Evolutionary conservation across 2,888 invertebrate species (phyloP), one percentile per base, ranked within the genome.

Genomic region (Pseudococcus viburni): DNA sequence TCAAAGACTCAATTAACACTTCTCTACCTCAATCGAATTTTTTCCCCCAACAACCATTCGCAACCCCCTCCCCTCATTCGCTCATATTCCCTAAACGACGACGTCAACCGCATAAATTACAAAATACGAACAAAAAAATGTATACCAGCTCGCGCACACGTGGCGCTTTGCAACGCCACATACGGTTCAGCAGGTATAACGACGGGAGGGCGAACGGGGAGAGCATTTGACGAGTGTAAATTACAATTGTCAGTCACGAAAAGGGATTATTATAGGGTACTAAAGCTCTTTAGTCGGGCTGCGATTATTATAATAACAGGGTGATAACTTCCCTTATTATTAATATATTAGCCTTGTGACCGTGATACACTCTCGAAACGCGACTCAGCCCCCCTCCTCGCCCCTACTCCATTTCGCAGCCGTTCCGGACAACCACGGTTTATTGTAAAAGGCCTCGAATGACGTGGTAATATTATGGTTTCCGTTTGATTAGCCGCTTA

Each of bases 181-280:
- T 73, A 73, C 26, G 11, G 26, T 73, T 5, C 26, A 1, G 26
- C 9, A 15, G 26, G 7, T 33, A 33, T 1, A 33, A 33, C 26
- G 11, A 12, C 11, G 33, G 26, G 33, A 12, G 26, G 9, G 68
- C 15, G 12, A 33, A 73, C 3, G 26, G 59, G 19, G 19, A 6
- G 33, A 33, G 1, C 26, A 85, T 48, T 85, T 55, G 86, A 68
- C 86, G 55, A 64, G 86, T 86, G 86, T 64, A 86, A 86, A 86
- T 86, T 86, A 86, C 86, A 86, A 86, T 86, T 86, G 86, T 86
- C 86, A 64, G 86, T 86, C 86, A 86, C 86, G 86, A 68, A 86
- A 86, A 86, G 86, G 86, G 86, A 64, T 86, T 86, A 86, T 86
- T 86, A 86, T 86, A 86, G 86, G 86, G 86, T 86, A 86, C 64